These are phyloP conservation scores for Scaptomyza hsui DNA, from an alignment of 1,140 invertebrate genomes.

Conservation along the genomic window DNA sequence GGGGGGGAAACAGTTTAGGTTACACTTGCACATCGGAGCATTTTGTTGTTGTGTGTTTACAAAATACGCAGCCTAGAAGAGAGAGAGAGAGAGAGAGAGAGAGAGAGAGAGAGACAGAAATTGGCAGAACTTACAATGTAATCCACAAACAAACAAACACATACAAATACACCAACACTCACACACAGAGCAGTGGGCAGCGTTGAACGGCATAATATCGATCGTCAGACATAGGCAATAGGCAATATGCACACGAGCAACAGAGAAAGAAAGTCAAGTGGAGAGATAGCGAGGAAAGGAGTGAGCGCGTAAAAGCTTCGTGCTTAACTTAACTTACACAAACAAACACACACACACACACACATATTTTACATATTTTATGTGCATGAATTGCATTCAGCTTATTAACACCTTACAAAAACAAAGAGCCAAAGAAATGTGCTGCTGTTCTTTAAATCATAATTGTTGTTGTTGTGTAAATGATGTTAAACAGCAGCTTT, in stretches of 20 bases:
- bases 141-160: conserved; percentile 46
- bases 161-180: conserved; percentile 6
- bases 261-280: conserved; percentile 6
- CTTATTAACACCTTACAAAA: conserved; percentile 71
- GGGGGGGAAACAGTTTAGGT: neutral
- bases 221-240: conserved; percentile 49
- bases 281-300: neutral
- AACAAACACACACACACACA: conserved; percentile 41
- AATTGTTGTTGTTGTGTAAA: conserved; percentile 3
- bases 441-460: conserved; percentile 10
- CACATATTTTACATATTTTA: conserved; percentile 64
- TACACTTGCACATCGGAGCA: conserved; percentile 23
- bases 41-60: conserved; percentile 36
- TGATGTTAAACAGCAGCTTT: conserved; percentile 27
- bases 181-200: conserved; percentile 23
- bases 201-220: conserved; percentile 63
- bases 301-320: neutral
- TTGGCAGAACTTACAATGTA: conserved; percentile 70
- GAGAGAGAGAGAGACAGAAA: conserved; percentile 26
- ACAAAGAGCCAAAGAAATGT: conserved; percentile 8
- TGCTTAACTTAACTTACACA: conserved; percentile 33
- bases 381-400: conserved; percentile 63
- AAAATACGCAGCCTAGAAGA: conserved; percentile 29
- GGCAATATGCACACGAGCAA: conserved; percentile 34
- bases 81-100: neutral